phyloP scores from a whole-genome alignment of 2,113 vertebrate species.

The Tauraco erythrolophus region DNA sequence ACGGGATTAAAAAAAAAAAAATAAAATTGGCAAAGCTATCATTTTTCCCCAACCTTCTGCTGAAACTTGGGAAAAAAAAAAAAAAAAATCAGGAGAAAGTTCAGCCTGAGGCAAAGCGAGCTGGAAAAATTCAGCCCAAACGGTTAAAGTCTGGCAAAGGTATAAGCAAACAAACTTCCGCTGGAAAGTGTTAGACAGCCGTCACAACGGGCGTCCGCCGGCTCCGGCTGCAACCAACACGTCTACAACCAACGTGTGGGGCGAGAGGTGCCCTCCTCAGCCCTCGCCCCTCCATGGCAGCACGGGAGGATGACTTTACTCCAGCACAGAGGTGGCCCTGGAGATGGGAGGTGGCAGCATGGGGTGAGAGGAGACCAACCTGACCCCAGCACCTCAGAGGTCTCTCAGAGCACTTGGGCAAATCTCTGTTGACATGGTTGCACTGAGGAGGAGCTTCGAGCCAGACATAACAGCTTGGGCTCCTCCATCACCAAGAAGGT shows the following conservation, averaged over 20 bases:
- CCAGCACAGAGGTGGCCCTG: neutral
- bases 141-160: constrained; percentile 27
- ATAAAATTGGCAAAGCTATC: neutral
- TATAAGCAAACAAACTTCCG: neutral
- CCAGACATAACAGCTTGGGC: neutral
- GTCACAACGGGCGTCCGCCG: neutral
- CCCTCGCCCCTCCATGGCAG: accelerated
- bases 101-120: neutral
- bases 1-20: neutral
- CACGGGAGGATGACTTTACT: neutral
- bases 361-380: neutral
- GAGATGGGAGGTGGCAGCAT: neutral
- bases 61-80: neutral
- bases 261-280: neutral
- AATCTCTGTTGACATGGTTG: neutral
- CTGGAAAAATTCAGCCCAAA: neutral
- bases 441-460: accelerated
- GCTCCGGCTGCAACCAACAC: neutral
- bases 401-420: neutral
- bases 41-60: neutral
- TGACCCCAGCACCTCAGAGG: neutral
- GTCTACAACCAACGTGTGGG: accelerated
- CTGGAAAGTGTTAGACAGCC: neutral
- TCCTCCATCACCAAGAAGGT: neutral
- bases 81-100: neutral